phyloP scores from a whole-genome alignment of 2,797 vertebrate species.

The Zenarchopterus dispar region DNA sequence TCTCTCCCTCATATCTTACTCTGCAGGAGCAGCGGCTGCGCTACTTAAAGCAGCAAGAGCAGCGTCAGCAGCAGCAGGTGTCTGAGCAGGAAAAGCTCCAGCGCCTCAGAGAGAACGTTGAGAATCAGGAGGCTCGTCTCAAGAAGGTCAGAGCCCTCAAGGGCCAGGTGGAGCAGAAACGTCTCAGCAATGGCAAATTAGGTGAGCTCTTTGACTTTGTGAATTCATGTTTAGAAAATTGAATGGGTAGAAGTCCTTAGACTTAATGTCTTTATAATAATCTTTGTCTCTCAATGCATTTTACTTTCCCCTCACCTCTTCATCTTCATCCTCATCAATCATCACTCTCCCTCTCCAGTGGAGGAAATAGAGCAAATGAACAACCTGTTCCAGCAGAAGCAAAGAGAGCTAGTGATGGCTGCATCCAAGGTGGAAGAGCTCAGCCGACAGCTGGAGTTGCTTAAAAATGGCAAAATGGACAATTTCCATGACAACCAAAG shows the following conservation, averaged over 20 bases:
- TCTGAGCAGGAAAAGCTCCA: slow-evolving; percentile 95
- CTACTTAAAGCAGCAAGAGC: slow-evolving; percentile 92
- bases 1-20: slow-evolving; percentile 1
- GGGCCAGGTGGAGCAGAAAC: slow-evolving; percentile 97
- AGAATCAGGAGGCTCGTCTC: slow-evolving; percentile 94
- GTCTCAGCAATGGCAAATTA: slow-evolving; percentile 94
- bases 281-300: not conserved
- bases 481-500: slow-evolving; percentile 85
- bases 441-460: slow-evolving; percentile 92
- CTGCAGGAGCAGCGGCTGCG: slow-evolving; percentile 93
- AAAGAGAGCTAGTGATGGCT: slow-evolving; percentile 92
- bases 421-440: slow-evolving; percentile 96
- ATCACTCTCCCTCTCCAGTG: slow-evolving; percentile 77
- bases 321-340: slow-evolving; percentile 4
- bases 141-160: slow-evolving; percentile 95
- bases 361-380: slow-evolving; percentile 99
- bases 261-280: not conserved
- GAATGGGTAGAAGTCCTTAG: no score
- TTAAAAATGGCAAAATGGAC: slow-evolving; percentile 92
- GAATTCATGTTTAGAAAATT: not conserved
- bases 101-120: slow-evolving; percentile 90
- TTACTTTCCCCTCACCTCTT: not conserved
- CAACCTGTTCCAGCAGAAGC: slow-evolving; percentile 97
- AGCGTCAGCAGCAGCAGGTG: slow-evolving; percentile 90
- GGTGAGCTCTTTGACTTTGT: slow-evolving; percentile 75